Base-by-base conservation (phyloP, 1,140 invertebrate genomes). In the Sarcophaga bullata region DNA sequence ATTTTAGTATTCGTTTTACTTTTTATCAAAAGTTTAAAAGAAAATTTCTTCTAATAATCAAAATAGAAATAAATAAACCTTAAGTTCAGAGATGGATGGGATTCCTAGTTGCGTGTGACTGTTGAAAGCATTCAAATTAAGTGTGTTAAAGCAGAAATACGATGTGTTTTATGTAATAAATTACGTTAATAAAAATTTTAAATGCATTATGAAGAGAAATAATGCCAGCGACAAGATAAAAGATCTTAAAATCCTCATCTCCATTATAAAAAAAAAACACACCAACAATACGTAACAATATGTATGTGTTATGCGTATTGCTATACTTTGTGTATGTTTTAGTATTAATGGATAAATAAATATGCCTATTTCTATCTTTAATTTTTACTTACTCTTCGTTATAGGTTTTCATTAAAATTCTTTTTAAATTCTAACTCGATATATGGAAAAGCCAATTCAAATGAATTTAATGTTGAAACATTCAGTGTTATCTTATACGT, bases 161-260 rank as follows among this genome's bases (percentile, higher is more conserved):
- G 17, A 78, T 78, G 48, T 78, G 75, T 78, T 78, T 78, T 78
- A 17, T 52, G 48, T 78, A 78, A 78, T 78, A 78, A 78, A 78
- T 78, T 78, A 78, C 17, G 19, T 6, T 10, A 10, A 50, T 50
- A 78, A n/a, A 78, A 37, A 78, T 78, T n/a, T 78, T 78, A n/a
- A 78, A 78, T 78, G 50, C 48, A 25, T 52, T 78, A 19, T 19
- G 48, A 9, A 50, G 75, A 25, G 75, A 78, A 78, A 78, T 50
- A 17, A 78, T 78, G 50, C 48, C 75, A 17, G n/a, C 17, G 48
- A 78, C 17, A 50, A 48, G 48, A 48, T 49, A 15, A 78, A 78
- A 68, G 17, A 50, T n/a, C 19, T 47, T n/a, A 78, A 50, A 50
- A 37, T 37, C 25, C 25, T 37, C 25, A 37, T 37, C 25, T 4